Evolutionary conservation across 53 echinoderm and acorn worm genomes (phyloP), one percentile per base, ranked within the genome.

Genomic region (Astropecten irregularis): DNA sequence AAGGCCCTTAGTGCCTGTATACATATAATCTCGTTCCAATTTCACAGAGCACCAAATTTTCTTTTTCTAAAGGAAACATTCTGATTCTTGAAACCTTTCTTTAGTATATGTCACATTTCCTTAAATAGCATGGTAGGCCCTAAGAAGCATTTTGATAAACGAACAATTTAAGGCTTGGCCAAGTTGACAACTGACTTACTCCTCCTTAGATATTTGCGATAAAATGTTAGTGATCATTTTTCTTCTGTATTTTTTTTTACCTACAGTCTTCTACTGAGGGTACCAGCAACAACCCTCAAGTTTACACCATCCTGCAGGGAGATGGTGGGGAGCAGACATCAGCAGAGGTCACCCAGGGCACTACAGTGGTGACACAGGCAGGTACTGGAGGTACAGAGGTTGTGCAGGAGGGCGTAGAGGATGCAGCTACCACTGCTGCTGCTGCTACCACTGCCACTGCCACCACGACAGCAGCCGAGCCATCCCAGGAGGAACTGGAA

Each of bases 291-390:
- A 79, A 74, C 52, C 82, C 95, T 10, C 94, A 99, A 71, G 84
- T 99, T 13, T 94, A 88, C 84, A 99, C 99, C 59, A 99, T 99
- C 81, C 87, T 99, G 25, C 99, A 99, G 77, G 87, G 76, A 18
- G 91, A 93, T 13, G 60, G 88, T 22, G 39, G 73, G 28, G 77
- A 67, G 15, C 83, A 87, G 13, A 34, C 87, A 48, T 85, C 60
- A 30, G 36, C 69, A 25, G 83, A 86, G 29, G 49, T 30, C 48
- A 71, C 64, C 9, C 71, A 57, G 54, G 72, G 14, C 15, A 51
- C 54, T 23, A 39, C 42, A 6, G 46, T 68, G 47, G 54, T 86
- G 66, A 38, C 86, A 23, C 86, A 86, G 32, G 64, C 56, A 51
- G 85, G 46, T 26, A 44, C 40, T 9, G 34, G 56, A 70, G 55